phyloP scores from a whole-genome alignment of 2,113 vertebrate genomes.

The Pedetes capensis region DNA sequence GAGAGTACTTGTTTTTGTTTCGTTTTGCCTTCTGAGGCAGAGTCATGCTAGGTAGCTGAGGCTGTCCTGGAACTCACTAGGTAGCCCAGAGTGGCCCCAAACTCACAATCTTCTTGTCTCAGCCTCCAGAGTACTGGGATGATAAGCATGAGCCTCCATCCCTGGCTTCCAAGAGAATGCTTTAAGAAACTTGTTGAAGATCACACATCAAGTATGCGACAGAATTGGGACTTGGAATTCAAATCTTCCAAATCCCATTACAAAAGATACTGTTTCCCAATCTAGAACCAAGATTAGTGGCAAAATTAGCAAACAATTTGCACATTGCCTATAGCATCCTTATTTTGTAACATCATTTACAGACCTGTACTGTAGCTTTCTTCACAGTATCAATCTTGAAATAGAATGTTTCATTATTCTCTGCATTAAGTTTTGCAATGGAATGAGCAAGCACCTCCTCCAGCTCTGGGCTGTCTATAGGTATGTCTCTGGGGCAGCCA shows the following conservation, averaged over 20 bases:
- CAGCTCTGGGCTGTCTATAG: conserved; percentile 68
- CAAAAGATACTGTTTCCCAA: background rate
- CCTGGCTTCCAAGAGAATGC: too few species aligned
- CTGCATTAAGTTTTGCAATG: conserved; percentile 69
- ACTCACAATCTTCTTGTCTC: too few species aligned
- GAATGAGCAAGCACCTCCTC: conserved; percentile 66
- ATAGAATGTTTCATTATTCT: conserved; percentile 68
- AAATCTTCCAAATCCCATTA: background rate
- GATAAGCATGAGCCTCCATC: too few species aligned
- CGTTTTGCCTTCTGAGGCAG: too few species aligned
- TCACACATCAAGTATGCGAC: background rate
- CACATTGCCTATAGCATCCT: background rate
- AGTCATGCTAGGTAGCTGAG: too few species aligned
- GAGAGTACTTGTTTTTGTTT: too few species aligned
- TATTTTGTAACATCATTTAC: conserved; percentile 13
- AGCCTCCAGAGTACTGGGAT: too few species aligned
- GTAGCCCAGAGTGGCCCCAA: too few species aligned
- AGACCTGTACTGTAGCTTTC: conserved; percentile 77
- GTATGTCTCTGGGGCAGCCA: conserved; percentile 57
- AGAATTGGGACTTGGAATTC: background rate
- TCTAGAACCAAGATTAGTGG: background rate
- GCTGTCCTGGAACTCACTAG: too few species aligned
- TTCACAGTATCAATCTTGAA: conserved; percentile 75
- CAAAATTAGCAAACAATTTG: background rate
- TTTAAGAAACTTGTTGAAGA: background rate